Conservation (phyloP, 2,797 vertebrate species). For the Gallinago solitaria region DNA sequence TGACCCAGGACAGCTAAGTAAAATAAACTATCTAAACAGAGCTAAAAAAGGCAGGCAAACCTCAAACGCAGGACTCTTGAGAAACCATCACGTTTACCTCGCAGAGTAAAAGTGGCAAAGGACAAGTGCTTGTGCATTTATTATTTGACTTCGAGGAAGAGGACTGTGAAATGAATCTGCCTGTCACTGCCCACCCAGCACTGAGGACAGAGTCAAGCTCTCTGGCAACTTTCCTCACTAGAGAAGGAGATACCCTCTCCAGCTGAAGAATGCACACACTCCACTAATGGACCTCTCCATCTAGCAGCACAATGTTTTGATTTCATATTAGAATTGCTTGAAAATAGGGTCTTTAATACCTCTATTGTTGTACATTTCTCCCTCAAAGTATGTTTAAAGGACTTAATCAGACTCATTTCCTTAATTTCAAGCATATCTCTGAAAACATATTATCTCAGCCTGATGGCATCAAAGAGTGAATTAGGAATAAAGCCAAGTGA, state of each 20-base stretch:
- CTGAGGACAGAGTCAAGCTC: slow-evolving; percentile 3
- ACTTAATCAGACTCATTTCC: slow-evolving; percentile 61
- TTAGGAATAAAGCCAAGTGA: slow-evolving; percentile 62
- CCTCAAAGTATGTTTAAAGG: slow-evolving; percentile 39
- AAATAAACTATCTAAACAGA: neutral
- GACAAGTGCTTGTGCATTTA: neutral
- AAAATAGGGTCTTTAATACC: slow-evolving; percentile 43
- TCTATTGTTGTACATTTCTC: slow-evolving; percentile 53
- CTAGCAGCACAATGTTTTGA: neutral
- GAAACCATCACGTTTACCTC: neutral
- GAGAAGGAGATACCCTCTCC: neutral
- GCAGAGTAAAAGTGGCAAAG: neutral
- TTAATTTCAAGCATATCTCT: slow-evolving; percentile 59
- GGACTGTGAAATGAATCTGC: neutral
- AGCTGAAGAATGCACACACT: neutral
- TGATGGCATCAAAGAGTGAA: slow-evolving; percentile 67
- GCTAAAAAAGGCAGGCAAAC: neutral
- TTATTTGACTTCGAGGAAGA: neutral
- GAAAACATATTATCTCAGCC: slow-evolving; percentile 57
- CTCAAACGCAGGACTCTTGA: neutral
- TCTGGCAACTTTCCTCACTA: neutral
- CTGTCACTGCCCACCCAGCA: neutral
- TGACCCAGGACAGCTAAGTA: neutral
- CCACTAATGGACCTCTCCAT: neutral
- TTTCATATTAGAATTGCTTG: slow-evolving; percentile 45